Evolutionary conservation across 1,140 invertebrate genomes (phyloP).

Genomic region (Telenomus remus): DNA sequence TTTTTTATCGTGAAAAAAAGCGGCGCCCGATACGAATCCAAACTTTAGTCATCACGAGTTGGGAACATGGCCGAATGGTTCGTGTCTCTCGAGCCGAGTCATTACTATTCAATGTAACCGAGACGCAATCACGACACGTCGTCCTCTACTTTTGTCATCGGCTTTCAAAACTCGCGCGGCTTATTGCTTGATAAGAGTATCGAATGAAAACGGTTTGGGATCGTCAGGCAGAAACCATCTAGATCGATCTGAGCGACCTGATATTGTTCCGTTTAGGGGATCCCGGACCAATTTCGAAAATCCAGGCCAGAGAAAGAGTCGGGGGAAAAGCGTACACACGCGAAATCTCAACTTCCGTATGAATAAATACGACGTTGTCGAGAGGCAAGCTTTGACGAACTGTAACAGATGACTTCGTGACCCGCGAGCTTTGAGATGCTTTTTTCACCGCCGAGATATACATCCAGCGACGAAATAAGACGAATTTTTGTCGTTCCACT

Average conservation of each 20-base stretch:
- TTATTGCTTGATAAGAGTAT: constrained; percentile 34
- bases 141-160: constrained; percentile 23
- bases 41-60: constrained; percentile 37
- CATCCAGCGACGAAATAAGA: constrained; percentile 8
- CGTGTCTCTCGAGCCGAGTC: constrained; percentile 16
- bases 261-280: constrained; percentile 19
- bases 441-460: constrained; percentile 13
- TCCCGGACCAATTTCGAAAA: constrained; percentile 18
- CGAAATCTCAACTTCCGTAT: constrained; percentile 46
- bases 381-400: constrained; percentile 38
- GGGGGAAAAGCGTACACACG: constrained; percentile 35
- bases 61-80: constrained; percentile 11
- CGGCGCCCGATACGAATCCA: constrained; percentile 14
- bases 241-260: not conserved
- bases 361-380: constrained; percentile 43
- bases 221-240: not conserved
- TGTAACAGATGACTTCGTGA: constrained; percentile 42
- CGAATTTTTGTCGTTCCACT: constrained; percentile 15
- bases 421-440: constrained; percentile 20
- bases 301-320: constrained; percentile 1
- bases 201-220: constrained; percentile 15
- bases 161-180: constrained; percentile 19
- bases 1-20: constrained; percentile 9
- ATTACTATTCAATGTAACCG: constrained; percentile 47
- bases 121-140: constrained; percentile 43